These are phyloP conservation scores for Trematomus loennbergii DNA, from an alignment of 2,113 vertebrate species.

Conservation along the genomic window DNA sequence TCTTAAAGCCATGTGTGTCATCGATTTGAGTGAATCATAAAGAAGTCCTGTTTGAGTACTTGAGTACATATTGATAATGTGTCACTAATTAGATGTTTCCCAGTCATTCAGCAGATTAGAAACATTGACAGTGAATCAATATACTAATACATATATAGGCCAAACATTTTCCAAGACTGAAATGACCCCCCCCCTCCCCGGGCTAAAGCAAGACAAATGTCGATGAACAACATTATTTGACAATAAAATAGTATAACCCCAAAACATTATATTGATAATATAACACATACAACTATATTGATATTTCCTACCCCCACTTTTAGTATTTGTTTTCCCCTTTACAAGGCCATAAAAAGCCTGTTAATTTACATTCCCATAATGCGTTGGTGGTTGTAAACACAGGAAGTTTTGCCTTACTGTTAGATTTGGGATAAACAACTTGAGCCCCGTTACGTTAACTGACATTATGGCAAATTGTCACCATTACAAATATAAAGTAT, in stretches of 20 bases:
- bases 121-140: not conserved
- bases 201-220: not conserved
- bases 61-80: not conserved
- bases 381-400: conserved; percentile 1
- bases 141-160: not conserved
- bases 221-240: too few relatives aligned
- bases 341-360: not conserved
- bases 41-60: not conserved
- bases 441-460: too few relatives aligned
- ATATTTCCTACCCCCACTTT: not conserved
- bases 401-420: not conserved
- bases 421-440: not conserved
- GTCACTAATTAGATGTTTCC: not conserved
- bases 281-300: too few relatives aligned
- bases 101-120: not conserved
- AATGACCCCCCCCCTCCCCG: too few relatives aligned
- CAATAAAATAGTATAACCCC: too few relatives aligned
- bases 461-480: too few relatives aligned
- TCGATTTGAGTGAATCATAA: not conserved
- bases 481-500: too few relatives aligned
- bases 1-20: conserved; percentile 36
- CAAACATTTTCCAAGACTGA: not conserved
- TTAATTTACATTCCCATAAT: not conserved
- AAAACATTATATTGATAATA: too few relatives aligned
- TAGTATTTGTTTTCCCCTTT: not conserved